phyloP scores from a whole-genome alignment of 2,113 vertebrate genomes.

The Heteronetta atricapilla region DNA sequence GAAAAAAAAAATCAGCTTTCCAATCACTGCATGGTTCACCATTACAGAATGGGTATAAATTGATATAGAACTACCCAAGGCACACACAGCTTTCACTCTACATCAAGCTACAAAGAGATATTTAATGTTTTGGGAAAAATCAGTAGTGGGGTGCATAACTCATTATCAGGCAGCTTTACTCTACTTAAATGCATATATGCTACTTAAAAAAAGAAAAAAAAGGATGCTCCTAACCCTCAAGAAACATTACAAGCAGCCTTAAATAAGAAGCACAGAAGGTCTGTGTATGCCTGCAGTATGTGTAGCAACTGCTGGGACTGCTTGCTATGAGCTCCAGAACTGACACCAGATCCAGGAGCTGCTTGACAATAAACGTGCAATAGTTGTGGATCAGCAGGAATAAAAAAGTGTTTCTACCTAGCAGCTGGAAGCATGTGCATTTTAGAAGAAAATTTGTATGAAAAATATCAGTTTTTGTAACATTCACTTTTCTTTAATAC shows the following conservation, averaged over 20 bases:
- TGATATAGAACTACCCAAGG: background rate
- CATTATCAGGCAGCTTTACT: background rate
- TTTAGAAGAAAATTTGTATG: background rate
- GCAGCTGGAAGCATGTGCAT: background rate
- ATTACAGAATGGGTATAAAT: background rate
- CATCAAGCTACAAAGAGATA: background rate
- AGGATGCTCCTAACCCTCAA: background rate
- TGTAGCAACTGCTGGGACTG: background rate
- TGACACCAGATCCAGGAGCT: background rate
- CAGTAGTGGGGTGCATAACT: background rate
- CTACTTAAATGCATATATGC: background rate
- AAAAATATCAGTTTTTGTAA: background rate
- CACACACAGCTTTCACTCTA: background rate
- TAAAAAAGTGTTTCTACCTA: background rate
- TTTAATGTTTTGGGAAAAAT: background rate
- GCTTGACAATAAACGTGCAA: background rate
- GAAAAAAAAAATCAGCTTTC: background rate
- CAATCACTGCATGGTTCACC: accelerated
- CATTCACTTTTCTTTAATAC: background rate
- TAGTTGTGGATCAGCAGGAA: background rate
- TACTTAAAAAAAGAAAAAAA: background rate
- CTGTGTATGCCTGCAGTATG: background rate
- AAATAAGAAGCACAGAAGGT: background rate
- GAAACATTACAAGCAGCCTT: background rate
- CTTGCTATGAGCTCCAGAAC: background rate